These are phyloP conservation scores for Champsocephalus esox DNA, from an alignment of 2,797 vertebrate species.

Conservation along the genomic window DNA sequence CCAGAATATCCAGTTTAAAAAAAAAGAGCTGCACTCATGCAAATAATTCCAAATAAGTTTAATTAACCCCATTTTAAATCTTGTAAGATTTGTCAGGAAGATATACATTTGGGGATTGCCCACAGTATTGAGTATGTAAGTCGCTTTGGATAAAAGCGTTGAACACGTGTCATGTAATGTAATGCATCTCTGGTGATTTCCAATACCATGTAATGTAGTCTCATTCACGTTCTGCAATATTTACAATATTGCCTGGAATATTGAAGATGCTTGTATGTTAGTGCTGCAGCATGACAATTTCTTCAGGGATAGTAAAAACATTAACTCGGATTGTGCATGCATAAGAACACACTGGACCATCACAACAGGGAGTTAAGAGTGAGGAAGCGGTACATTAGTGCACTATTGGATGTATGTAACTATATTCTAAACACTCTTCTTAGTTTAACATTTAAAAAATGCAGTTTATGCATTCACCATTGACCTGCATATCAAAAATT, in stretches of 20 bases:
- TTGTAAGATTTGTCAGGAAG: neutral
- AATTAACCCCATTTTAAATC: neutral
- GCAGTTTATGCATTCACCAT: neutral
- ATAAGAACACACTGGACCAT: constrained; percentile 37
- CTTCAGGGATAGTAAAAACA: constrained; percentile 43
- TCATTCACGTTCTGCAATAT: constrained; percentile 2
- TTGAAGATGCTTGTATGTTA: constrained; percentile 17
- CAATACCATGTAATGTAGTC: neutral
- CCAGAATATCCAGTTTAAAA: constrained; percentile 2
- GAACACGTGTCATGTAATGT: no score
- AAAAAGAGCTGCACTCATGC: neutral
- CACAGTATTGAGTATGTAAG: no score
- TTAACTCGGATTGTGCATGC: constrained; percentile 3
- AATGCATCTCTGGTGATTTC: constrained; percentile 6
- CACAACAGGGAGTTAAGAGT: constrained; percentile 19
- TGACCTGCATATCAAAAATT: neutral
- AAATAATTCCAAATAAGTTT: constrained; percentile 8
- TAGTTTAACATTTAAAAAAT: constrained; percentile 13
- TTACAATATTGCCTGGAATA: constrained; percentile 24
- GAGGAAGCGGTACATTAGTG: constrained; percentile 10
- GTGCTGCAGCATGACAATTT: constrained; percentile 41
- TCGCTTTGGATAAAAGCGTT: no score
- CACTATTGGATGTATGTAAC: neutral
- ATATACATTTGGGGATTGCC: neutral
- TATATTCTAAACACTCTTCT: neutral